Evolutionary conservation across 2,113 vertebrate genomes (phyloP), one percentile per base, ranked within the genome.

Genomic region (Ginglymostoma cirratum): DNA sequence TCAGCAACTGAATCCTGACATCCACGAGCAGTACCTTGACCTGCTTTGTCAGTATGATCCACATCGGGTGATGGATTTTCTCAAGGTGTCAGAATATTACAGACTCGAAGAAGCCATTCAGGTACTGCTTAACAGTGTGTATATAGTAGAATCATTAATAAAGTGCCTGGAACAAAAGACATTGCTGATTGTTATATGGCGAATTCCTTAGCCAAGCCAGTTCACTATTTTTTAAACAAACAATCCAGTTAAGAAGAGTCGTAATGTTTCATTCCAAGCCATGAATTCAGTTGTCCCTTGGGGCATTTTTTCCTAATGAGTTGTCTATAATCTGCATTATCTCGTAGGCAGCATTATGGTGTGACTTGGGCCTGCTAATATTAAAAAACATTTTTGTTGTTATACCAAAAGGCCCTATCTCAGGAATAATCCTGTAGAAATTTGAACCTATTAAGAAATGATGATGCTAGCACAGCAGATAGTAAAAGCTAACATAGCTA

Each of bases 91-190:
- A 65, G 98, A 99, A 96, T 97, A 97, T 96, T 99, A 99, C 97
- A 98, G 98, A 30, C 97, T 99, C 94, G 98, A 99, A 96, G 98
- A 99, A 96, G 98, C 98, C 96, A 98, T 99, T 96, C 97, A 98
- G 97, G 99, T 99, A 96, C 45, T 70, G 1, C 45, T 70, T 72
- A 34, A 48, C 45, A 14, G 24, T 15, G n/a, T 30, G 30, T 34
- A 5, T 94, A 94, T 45, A 72, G 45, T 14, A 69, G 93, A 94
- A 70, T 67, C 14, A 30, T 45, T 65, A 92, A 21, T 65, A 15
- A 61, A n/a, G 52, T n/a, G 27, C 15, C 52, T 34, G 87, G 55
- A 2, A 14, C 52, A n/a, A 92, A 92, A 65, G 12, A 89, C 27
- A 34, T 61, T 2, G 23, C 8, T 61, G 52, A 61, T 42, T 61